Evolutionary conservation across 2,113 vertebrate genomes (phyloP).

Genomic region (Plecturocebus donacophilus): DNA sequence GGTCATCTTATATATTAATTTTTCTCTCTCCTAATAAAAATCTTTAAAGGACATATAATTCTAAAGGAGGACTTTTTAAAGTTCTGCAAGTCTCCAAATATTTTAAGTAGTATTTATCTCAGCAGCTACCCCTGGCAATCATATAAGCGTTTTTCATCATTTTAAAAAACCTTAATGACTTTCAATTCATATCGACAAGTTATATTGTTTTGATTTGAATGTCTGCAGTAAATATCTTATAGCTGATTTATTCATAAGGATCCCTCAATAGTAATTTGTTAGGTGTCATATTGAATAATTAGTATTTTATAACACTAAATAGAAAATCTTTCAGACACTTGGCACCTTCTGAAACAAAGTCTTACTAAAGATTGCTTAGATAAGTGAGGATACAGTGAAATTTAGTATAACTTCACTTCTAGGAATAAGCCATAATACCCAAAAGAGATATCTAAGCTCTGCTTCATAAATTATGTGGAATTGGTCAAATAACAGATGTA

Average conservation of each 20-base stretch:
- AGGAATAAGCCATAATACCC: neutral
- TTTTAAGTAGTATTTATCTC: neutral
- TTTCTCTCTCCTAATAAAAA: neutral
- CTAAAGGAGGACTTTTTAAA: neutral
- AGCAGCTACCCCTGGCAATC: neutral
- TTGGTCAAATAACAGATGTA: neutral
- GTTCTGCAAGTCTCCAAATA: neutral
- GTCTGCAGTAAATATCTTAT: neutral
- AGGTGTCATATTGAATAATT: neutral
- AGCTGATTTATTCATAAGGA: neutral
- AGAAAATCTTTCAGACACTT: neutral
- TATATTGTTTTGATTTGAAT: neutral
- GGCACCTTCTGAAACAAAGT: neutral
- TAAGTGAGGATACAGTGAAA: neutral
- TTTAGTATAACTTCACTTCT: neutral
- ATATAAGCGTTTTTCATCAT: neutral
- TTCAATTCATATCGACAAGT: neutral
- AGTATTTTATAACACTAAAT: neutral
- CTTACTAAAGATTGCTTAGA: neutral
- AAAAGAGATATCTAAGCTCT: neutral
- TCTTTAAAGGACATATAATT: neutral
- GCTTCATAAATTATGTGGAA: constrained; percentile 1
- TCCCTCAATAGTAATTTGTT: neutral
- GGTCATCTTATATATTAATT: neutral
- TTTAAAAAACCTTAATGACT: neutral